These are phyloP conservation scores for Aphidius ervi DNA, from an alignment of 1,140 invertebrate genomes.

Conservation along the genomic window DNA sequence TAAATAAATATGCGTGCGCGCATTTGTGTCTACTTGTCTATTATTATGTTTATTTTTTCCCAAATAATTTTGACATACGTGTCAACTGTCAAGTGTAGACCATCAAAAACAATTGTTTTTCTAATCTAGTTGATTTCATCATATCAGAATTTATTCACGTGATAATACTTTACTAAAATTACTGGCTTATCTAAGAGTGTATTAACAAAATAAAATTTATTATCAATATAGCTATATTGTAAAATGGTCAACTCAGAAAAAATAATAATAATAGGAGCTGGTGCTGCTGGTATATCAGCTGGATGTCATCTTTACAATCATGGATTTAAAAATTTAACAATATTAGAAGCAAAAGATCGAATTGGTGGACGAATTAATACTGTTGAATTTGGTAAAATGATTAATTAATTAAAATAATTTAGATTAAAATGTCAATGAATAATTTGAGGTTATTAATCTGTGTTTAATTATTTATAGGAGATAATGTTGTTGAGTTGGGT, in stretches of 20 bases:
- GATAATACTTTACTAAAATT: too few species aligned
- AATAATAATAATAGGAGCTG: conserved; percentile 60
- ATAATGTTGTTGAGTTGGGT: conserved; percentile 46
- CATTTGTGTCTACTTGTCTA: too few species aligned
- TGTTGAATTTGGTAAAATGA: conserved; percentile 46
- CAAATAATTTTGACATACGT: too few species aligned
- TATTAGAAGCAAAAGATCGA: conserved; percentile 60
- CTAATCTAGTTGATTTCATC: too few species aligned
- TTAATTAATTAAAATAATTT: neutral
- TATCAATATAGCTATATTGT: neutral
- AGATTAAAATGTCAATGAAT: neutral
- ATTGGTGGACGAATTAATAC: conserved; percentile 59
- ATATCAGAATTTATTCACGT: too few species aligned
- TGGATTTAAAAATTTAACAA: conserved; percentile 52
- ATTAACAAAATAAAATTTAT: too few species aligned
- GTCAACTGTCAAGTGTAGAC: too few species aligned
- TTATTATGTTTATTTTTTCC: too few species aligned
- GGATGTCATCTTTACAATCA: conserved; percentile 51
- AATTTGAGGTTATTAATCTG: neutral
- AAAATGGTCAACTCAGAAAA: conserved; percentile 27
- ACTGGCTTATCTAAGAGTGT: too few species aligned
- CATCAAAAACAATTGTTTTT: too few species aligned
- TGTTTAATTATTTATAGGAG: conserved; percentile 15
- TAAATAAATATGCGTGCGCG: too few species aligned
- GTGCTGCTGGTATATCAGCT: conserved; percentile 59